These are phyloP conservation scores for Andrena chrysosceles DNA, from an alignment of 2,888 invertebrate genomes.

Conservation along the genomic window DNA sequence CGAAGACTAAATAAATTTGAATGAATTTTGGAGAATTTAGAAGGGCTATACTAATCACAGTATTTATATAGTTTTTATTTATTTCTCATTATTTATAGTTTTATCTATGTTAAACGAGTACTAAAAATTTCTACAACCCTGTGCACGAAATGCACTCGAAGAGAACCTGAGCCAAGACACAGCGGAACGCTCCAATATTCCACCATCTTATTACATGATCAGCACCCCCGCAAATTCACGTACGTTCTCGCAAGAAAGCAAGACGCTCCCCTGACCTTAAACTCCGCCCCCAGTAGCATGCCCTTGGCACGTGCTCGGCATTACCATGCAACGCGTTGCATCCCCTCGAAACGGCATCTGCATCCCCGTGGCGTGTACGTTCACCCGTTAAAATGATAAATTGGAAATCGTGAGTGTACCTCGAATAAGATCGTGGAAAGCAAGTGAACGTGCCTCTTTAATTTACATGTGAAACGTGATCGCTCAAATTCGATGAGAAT, in stretches of 20 bases:
- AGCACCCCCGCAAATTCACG: conserved; percentile 8
- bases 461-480: conserved; percentile 3
- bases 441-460: neutral
- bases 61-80: neutral
- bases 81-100: neutral
- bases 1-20: no score
- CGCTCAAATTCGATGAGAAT: neutral
- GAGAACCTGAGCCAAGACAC: neutral
- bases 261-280: conserved; percentile 60
- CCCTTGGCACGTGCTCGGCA: conserved; percentile 59
- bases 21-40: no score
- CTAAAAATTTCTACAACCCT: neutral
- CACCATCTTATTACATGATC: conserved; percentile 6
- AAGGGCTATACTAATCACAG: no score
- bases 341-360: conserved; percentile 48
- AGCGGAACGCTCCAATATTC: neutral
- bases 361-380: conserved; percentile 15
- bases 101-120: neutral
- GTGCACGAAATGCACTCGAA: neutral
- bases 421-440: conserved; percentile 3
- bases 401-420: neutral
- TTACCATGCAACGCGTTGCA: conserved; percentile 58
- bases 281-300: conserved; percentile 34
- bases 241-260: conserved; percentile 18
- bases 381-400: conserved; percentile 38